Conservation (phyloP, 2,888 invertebrate species). For the Fragum fragum region DNA sequence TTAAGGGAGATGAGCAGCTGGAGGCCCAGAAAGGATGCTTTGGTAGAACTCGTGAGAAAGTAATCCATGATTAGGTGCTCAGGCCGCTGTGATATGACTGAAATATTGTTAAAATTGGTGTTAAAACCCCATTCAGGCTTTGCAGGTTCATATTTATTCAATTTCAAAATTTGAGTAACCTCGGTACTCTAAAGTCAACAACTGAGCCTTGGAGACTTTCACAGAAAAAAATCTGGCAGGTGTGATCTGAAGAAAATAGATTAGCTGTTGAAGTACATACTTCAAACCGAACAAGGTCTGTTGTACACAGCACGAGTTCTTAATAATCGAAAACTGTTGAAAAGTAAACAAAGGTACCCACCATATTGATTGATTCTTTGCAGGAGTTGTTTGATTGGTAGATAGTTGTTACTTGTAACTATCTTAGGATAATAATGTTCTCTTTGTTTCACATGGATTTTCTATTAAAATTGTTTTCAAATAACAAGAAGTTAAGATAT, state of each 20-base stretch:
- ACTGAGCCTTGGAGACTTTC: too few relatives aligned
- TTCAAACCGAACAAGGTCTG: neutral
- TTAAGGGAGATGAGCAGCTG: too few relatives aligned
- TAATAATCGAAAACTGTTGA: conserved; percentile 15
- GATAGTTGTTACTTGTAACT: conserved; percentile 7
- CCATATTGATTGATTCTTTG: conserved; percentile 25
- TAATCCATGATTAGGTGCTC: too few relatives aligned
- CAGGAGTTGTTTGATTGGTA: conserved; percentile 23
- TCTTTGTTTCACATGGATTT: conserved; percentile 23
- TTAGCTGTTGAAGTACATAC: neutral
- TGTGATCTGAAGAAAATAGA: conserved; percentile 7
- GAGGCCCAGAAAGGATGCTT: too few relatives aligned
- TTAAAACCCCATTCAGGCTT: too few relatives aligned
- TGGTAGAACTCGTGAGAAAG: too few relatives aligned
- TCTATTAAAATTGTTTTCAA: neutral
- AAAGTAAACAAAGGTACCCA: conserved; percentile 25
- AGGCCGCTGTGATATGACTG: too few relatives aligned
- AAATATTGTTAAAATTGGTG: too few relatives aligned
- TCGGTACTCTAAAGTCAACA: too few relatives aligned
- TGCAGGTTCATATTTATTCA: too few relatives aligned
- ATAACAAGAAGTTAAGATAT: too few relatives aligned
- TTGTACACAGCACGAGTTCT: neutral
- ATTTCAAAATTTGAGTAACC: too few relatives aligned
- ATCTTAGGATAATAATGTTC: conserved; percentile 8
- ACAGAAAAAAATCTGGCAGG: neutral